Evolutionary conservation across 2,888 invertebrate species (phyloP).

Genomic region (Caenorhabditis sp.): DNA sequence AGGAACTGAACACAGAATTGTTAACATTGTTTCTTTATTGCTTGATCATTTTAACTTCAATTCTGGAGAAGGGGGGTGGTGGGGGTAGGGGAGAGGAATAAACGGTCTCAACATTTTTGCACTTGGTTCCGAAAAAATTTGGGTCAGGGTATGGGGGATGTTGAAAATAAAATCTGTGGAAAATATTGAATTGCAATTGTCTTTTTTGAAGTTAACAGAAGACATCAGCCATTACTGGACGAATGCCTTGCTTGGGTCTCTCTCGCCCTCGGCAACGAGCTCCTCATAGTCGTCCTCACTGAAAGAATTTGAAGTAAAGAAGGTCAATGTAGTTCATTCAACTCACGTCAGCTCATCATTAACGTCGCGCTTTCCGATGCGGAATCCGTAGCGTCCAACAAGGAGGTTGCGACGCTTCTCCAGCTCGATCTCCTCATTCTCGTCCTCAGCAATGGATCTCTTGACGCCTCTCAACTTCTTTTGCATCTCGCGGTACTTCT

Average conservation of each 20-base stretch:
- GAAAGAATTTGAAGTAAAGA: too few relatives aligned
- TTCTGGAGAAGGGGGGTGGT: too few relatives aligned
- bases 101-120: conserved; percentile 13
- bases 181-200: not conserved
- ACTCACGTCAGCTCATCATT: conserved; percentile 24
- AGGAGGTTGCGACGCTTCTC: conserved; percentile 47
- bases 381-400: conserved; percentile 54
- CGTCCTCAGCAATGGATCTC: not conserved
- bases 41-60: not conserved
- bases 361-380: conserved; percentile 35
- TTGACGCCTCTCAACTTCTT: not conserved
- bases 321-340: too few relatives aligned
- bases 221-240: not conserved
- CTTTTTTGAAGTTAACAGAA: not conserved
- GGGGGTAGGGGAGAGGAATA: not conserved
- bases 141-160: not conserved
- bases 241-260: not conserved
- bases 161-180: not conserved
- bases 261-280: not conserved
- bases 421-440: not conserved
- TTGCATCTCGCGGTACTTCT: not conserved
- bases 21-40: conserved; percentile 24
- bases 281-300: conserved; percentile 3
- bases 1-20: conserved; percentile 6
- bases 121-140: not conserved